Percentiles rank a stretch among this genome's conserved stretches.
Conservation (phyloP, 1,140 invertebrate species). For the Listronotus bonariensis region DNA sequence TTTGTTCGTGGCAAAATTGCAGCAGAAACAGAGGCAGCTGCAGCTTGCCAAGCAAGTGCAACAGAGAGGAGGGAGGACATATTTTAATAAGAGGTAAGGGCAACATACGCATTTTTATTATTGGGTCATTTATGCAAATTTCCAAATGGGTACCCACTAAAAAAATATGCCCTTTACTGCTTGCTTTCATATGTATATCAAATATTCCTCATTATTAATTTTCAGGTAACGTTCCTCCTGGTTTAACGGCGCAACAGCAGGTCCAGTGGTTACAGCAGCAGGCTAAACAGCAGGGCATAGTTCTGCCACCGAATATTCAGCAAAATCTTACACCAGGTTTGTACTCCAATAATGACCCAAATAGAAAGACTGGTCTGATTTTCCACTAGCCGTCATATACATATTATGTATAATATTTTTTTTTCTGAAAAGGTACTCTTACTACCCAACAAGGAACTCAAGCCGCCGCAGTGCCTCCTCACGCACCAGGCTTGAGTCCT, state of each 20-base stretch:
- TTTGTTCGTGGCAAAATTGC: slow-evolving; percentile 74
- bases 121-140: too few species aligned
- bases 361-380: too few species aligned
- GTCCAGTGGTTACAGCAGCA: slow-evolving; percentile 70
- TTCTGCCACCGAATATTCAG: slow-evolving; percentile 52
- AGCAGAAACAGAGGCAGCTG: slow-evolving; percentile 67
- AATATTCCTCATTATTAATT: neutral
- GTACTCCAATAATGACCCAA: too few species aligned
- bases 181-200: too few species aligned
- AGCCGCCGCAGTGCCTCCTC: slow-evolving; percentile 38
- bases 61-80: slow-evolving; percentile 56
- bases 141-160: too few species aligned
- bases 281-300: slow-evolving; percentile 62
- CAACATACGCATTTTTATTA: neutral
- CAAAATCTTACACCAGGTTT: slow-evolving; percentile 47
- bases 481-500: slow-evolving; percentile 58
- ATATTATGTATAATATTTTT: too few species aligned
- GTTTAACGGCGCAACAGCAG: slow-evolving; percentile 67
- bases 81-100: slow-evolving; percentile 57
- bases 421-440: slow-evolving; percentile 8
- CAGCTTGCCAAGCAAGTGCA: slow-evolving; percentile 59
- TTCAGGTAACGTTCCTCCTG: slow-evolving; percentile 59
- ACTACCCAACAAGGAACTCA: slow-evolving; percentile 35
- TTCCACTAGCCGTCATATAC: too few species aligned
- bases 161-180: too few species aligned